These are phyloP conservation scores for Neodiprion lecontei DNA, from an alignment of 1,140 invertebrate genomes.

Conservation along the genomic window DNA sequence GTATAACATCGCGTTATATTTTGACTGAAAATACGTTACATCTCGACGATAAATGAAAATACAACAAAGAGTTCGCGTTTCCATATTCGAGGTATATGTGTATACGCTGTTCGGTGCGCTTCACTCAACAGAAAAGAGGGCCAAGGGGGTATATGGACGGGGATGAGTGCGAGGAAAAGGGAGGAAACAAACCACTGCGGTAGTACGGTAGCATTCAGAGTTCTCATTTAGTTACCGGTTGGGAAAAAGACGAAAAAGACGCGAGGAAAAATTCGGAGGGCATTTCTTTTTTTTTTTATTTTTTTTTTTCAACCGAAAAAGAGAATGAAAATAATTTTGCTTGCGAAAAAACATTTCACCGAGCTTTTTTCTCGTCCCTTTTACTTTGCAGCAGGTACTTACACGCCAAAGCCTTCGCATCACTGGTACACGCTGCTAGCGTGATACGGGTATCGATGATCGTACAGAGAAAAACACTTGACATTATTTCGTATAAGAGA, in stretches of 20 bases:
- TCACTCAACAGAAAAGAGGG: conserved; percentile 2
- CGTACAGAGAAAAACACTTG: no score
- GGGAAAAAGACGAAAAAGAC: neutral
- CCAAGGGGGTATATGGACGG: neutral
- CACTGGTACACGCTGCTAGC: no score
- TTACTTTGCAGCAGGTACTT: no score
- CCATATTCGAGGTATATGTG: neutral
- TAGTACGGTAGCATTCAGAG: neutral
- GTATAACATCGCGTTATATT: neutral
- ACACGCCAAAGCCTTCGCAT: no score
- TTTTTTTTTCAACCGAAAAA: no score
- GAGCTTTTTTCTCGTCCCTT: no score
- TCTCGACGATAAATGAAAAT: neutral
- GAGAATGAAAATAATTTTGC: no score
- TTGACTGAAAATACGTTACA: neutral
- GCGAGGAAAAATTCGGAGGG: no score
- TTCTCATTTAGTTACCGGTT: neutral
- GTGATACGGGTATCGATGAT: no score
- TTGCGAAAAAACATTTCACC: no score
- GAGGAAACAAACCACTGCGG: neutral
- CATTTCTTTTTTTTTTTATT: no score
- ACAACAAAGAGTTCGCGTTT: neutral
- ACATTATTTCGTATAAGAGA: no score
- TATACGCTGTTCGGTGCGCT: neutral
- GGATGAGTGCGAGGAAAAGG: conserved; percentile 6